Conservation (phyloP, 1,140 invertebrate species). For the Drosophila serrata region DNA sequence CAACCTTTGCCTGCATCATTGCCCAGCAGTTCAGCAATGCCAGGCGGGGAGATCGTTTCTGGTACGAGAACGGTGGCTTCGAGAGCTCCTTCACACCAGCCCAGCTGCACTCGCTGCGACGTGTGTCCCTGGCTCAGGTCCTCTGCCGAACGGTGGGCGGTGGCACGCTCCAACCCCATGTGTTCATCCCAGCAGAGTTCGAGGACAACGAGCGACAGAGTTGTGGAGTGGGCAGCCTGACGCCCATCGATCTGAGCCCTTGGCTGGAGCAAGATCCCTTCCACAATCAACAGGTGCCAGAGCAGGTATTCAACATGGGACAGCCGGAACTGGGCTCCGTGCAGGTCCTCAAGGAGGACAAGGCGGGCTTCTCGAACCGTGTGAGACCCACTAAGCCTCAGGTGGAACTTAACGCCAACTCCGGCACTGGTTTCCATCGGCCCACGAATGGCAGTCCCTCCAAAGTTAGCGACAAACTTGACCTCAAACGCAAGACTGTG, state of each 20-base stretch:
- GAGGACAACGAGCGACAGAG: constrained; percentile 72
- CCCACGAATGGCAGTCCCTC: constrained; percentile 36
- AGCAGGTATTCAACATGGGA: constrained; percentile 49
- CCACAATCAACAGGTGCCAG: constrained; percentile 36
- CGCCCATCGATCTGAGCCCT: constrained; percentile 76
- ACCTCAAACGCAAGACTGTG: constrained; percentile 67
- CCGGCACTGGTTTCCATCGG: constrained; percentile 58
- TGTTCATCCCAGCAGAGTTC: constrained; percentile 77
- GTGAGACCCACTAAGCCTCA: constrained; percentile 51
- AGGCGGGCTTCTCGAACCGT: constrained; percentile 70
- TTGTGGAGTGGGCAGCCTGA: constrained; percentile 69
- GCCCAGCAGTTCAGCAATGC: constrained; percentile 96
- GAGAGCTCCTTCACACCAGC: constrained; percentile 91
- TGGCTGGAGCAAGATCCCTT: constrained; percentile 84
- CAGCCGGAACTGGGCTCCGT: constrained; percentile 33
- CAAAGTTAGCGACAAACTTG: constrained; percentile 80
- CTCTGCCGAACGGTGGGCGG: constrained; percentile 88
- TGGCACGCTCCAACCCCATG: constrained; percentile 82
- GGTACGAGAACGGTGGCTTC: constrained; percentile 93
- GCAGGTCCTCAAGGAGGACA: constrained; percentile 67
- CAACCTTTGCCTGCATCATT: constrained; percentile 98
- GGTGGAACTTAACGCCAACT: constrained; percentile 60
- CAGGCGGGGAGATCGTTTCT: constrained; percentile 96
- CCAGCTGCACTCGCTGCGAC: constrained; percentile 95
- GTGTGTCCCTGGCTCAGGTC: constrained; percentile 92